Evolutionary conservation across 2,113 vertebrate species (phyloP), one percentile per base, ranked within the genome.

Genomic region (Athene cunicularia): DNA sequence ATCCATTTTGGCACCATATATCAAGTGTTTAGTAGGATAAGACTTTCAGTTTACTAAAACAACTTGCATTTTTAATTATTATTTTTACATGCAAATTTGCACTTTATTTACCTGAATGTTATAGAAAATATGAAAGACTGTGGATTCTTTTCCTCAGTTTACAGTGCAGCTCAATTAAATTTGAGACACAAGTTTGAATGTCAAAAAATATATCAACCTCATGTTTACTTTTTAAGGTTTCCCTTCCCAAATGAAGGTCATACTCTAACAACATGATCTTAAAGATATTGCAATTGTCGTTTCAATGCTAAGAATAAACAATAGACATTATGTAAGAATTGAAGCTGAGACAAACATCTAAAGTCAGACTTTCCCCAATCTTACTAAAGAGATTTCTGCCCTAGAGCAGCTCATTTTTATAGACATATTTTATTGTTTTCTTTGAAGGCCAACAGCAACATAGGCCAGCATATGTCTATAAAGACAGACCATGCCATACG

Each of bases 51-150:
- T 97, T 74, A 68, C 50, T 80, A 37, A 72, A 47, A 71, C 30
- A 84, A 79, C 64, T 81, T 52, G 37, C 58, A 74, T 96, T 91
- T 81, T 86, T 75, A n/a, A 89, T 77, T 80, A 45, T 86, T 86
- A 79, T 94, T 95, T 95, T 95, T 94, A 76, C 88, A 86, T 20
- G 21, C 27, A 71, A 43, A 24, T 84, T 93, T 89, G 41, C 32
- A 62, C 30, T 35, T 89, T 94, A 74, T 96, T 97, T 72, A 89
- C 85, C 90, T 53, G 58, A 80, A 14, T 15, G 14, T 55, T 75
- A 53, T 8, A 56, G 92, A 76, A 93, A 93, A 66, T 41, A 32
- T 5, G 59, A 22, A 91, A 86, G 45, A 80, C 10, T 9, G 17
- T 33, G 82, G 58, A 21, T 84, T 71, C 60, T 83, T 70, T 50